Evolutionary conservation across 2,113 vertebrate genomes (phyloP).

Genomic region (Chaetops frenatus): DNA sequence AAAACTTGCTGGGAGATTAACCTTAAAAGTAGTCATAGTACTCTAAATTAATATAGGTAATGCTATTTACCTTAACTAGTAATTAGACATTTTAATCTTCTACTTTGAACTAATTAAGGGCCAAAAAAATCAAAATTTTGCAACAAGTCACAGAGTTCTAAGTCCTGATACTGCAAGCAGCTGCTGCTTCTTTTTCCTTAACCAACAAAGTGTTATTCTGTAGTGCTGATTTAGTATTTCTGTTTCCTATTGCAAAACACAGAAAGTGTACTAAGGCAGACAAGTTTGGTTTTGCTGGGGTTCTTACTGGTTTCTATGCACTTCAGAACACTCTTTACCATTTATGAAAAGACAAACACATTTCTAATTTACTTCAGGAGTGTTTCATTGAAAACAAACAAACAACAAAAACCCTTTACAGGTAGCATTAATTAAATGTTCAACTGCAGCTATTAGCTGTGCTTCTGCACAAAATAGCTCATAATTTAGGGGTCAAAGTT

Average conservation of each 20-base stretch:
- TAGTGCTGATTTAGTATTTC: not conserved
- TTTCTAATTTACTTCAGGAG: not conserved
- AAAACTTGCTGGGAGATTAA: conserved; percentile 7
- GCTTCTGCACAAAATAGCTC: not conserved
- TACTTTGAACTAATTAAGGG: not conserved
- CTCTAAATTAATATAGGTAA: conserved; percentile 22
- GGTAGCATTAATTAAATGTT: not conserved
- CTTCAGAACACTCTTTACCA: not conserved
- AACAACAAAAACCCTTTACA: not conserved
- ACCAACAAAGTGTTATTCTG: not conserved
- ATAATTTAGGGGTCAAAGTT: not conserved
- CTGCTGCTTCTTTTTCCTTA: not conserved
- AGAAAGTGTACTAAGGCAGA: not conserved
- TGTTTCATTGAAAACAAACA: not conserved
- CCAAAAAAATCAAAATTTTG: not conserved
- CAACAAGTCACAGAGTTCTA: not conserved
- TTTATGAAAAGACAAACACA: not conserved
- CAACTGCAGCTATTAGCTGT: not conserved
- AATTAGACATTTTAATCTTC: not conserved
- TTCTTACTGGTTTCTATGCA: not conserved
- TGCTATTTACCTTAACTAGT: not conserved
- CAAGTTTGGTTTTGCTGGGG: not conserved
- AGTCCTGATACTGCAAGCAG: not conserved
- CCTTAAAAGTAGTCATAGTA: conserved; percentile 22
- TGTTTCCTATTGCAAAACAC: not conserved